These are phyloP conservation scores for Napeogenes sylphis DNA, from an alignment of 2,888 invertebrate genomes.

Conservation along the genomic window DNA sequence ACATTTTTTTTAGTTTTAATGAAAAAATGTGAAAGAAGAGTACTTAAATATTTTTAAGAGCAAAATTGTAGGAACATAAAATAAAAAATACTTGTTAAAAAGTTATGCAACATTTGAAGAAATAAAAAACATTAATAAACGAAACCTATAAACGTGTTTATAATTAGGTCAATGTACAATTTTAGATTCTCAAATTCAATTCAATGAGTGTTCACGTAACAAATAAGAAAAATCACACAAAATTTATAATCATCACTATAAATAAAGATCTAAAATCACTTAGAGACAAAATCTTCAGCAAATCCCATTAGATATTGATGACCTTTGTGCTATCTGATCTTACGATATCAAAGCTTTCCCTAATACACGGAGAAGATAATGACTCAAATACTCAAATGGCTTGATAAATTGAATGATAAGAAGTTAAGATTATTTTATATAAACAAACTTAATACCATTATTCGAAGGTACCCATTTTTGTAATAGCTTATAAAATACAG, in stretches of 20 bases:
- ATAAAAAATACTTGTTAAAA: too few relatives aligned
- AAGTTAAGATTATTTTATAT: background rate
- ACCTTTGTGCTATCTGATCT: constrained; percentile 28
- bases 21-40: too few relatives aligned
- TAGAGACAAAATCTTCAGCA: constrained; percentile 27
- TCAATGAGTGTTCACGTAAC: background rate
- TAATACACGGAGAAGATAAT: constrained; percentile 11
- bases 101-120: too few relatives aligned
- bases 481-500: background rate
- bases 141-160: background rate
- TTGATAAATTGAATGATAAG: background rate
- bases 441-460: background rate
- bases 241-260: constrained; percentile 1
- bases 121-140: too few relatives aligned
- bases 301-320: constrained; percentile 33
- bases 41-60: too few relatives aligned
- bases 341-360: constrained; percentile 13
- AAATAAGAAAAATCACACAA: constrained; percentile 1
- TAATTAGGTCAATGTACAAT: background rate
- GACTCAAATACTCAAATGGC: background rate
- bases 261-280: constrained; percentile 31
- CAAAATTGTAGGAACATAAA: too few relatives aligned
- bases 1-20: too few relatives aligned
- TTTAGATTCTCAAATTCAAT: background rate
- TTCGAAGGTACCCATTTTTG: background rate